Conservation (phyloP, 2,797 vertebrate species). For the Aulostomus chinensis region DNA sequence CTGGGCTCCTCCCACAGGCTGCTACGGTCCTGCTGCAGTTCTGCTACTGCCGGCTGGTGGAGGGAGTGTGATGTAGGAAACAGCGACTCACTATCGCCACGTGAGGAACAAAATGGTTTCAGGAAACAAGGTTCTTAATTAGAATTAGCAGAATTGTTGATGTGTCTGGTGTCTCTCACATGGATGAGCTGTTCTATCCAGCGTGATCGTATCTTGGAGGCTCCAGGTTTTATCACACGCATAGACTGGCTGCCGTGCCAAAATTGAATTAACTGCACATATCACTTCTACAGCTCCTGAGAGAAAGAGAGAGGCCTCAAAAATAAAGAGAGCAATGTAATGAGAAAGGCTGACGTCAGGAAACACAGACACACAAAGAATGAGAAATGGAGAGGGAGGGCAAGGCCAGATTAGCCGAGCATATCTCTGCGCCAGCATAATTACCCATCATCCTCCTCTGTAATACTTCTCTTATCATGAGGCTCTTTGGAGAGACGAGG, state of each 20-base stretch:
- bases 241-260: background rate
- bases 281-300: conserved; percentile 27
- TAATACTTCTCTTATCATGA: conserved; percentile 44
- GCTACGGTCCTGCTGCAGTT: no score
- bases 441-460: conserved; percentile 60
- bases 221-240: background rate
- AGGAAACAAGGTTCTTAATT: no score
- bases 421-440: conserved; percentile 51
- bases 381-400: conserved; percentile 21
- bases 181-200: no score
- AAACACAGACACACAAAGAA: conserved; percentile 19
- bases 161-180: no score
- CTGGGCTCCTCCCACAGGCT: no score
- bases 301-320: background rate
- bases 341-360: conserved; percentile 32
- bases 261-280: conserved; percentile 31
- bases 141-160: no score
- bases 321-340: conserved; percentile 29
- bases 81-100: no score
- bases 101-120: no score
- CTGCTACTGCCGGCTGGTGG: no score
- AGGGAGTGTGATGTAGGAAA: no score
- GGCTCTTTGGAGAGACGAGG: conserved; percentile 38
- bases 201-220: no score
- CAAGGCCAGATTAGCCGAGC: conserved; percentile 44